Evolutionary conservation across 2,797 vertebrate species (phyloP), one percentile per base, ranked within the genome.

Genomic region (Sphenodon punctatus): DNA sequence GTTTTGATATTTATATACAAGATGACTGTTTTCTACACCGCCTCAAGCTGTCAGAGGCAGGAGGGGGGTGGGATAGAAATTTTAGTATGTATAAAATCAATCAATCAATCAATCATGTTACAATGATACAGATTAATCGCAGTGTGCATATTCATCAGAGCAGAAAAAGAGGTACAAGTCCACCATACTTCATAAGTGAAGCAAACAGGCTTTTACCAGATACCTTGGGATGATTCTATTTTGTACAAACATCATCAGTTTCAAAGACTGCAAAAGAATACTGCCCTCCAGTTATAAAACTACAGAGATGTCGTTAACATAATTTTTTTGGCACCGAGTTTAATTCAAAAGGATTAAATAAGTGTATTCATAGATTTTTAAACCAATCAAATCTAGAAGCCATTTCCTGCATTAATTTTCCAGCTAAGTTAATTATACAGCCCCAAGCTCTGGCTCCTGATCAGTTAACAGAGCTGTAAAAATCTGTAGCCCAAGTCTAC

Each of bases 321-420:
- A 82, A 75, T 75, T 89, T 89, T 89, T 92, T 88, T 92, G 88
- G 88, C 89, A 94, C 43, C 69, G 56, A 83, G 30, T 88, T 93
- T 90, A 92, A 89, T 90, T 88, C 90, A 82, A 87, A 92, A 87
- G 82, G 79, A 91, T 94, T 93, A 93, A 89, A 90, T 91, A 92
- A 92, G 83, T 90, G 58, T 89, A 92, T 90, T 94, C 79, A 75
- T 73, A 90, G 88, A 84, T 89, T 92, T 92, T 92, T 88, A 90
- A 94, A 83, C 90, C 91, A 93, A 92, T 93, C 90, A 90, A 95
- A 90, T 90, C 81, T 90, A 91, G 89, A 94, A 93, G 74, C 75
- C 67, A 83, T 90, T 93, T 92, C 91, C 90, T 88, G 86, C 86
- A 91, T 94, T 94, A 93, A 91, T 95, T 93, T 95, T 89, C 87